Conservation (phyloP, 2,797 vertebrate genomes). For the Brachyrhaphis roseni region DNA sequence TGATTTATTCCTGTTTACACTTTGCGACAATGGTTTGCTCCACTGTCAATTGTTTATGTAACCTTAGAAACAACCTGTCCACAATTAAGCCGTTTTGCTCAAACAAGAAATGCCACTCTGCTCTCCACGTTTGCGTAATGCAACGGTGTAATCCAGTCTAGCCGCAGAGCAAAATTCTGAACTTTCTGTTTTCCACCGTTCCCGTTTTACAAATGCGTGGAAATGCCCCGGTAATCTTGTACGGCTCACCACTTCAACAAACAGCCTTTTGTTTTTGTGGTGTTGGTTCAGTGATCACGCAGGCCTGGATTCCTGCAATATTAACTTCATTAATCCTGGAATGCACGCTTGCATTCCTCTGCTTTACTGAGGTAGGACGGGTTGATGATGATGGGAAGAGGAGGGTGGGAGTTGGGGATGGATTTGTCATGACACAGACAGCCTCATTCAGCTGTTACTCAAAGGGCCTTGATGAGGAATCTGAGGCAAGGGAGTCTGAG, state of each 20-base stretch:
- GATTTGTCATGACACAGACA: slow-evolving; percentile 43
- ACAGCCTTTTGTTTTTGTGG: slow-evolving; percentile 84
- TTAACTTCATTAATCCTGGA: slow-evolving; percentile 92
- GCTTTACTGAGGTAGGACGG: slow-evolving; percentile 72
- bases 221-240: slow-evolving; percentile 71
- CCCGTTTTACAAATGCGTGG: slow-evolving; percentile 49
- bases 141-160: slow-evolving; percentile 57
- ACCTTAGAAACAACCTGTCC: slow-evolving; percentile 15
- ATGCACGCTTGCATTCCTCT: slow-evolving; percentile 85
- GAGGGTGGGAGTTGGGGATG: slow-evolving; percentile 48
- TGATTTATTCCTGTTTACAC: background rate
- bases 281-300: slow-evolving; percentile 79
- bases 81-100: background rate
- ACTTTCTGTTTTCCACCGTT: slow-evolving; percentile 37
- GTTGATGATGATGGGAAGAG: slow-evolving; percentile 69
- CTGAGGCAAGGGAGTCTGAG: slow-evolving; percentile 40
- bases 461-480: slow-evolving; percentile 40
- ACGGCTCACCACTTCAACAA: slow-evolving; percentile 78
- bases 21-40: background rate
- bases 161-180: slow-evolving; percentile 40
- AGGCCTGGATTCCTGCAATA: slow-evolving; percentile 86
- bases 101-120: slow-evolving; percentile 12
- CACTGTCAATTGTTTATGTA: slow-evolving; percentile 9
- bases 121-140: slow-evolving; percentile 40
- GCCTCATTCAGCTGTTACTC: slow-evolving; percentile 48